Evolutionary conservation across 2,888 invertebrate species (phyloP).

Genomic region (Sphaerophoria taeniata): DNA sequence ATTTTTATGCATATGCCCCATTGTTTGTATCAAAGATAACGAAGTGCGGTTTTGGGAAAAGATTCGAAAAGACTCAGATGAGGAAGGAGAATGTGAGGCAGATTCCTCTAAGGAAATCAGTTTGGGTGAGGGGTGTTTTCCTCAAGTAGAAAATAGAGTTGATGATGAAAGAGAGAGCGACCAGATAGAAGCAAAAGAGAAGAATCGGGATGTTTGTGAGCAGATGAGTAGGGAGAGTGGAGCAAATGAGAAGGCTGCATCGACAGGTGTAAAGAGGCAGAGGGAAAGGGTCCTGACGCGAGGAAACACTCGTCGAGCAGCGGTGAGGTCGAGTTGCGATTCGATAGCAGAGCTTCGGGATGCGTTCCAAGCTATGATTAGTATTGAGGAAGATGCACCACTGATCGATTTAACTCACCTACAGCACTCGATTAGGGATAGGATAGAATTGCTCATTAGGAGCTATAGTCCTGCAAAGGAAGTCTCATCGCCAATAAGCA

Average conservation of each 20-base stretch:
- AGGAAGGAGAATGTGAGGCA: not conserved
- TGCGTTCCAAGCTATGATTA: slow-evolving; percentile 1
- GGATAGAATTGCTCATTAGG: slow-evolving; percentile 6
- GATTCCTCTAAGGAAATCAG: not conserved
- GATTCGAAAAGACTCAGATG: not conserved
- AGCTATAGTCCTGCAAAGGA: slow-evolving; percentile 20
- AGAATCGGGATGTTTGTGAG: no score
- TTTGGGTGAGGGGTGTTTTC: not conserved
- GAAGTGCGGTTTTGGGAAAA: slow-evolving; percentile 12
- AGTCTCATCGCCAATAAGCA: not conserved
- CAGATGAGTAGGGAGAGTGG: no score
- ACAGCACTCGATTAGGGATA: not conserved
- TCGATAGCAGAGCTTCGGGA: not conserved
- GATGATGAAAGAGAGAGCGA: no score
- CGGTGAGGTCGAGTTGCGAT: not conserved
- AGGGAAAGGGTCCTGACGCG: not conserved
- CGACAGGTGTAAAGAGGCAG: no score
- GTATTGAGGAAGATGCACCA: not conserved
- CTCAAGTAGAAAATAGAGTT: not conserved
- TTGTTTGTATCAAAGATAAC: slow-evolving; percentile 8
- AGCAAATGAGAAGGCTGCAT: not conserved
- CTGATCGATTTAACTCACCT: slow-evolving; percentile 2
- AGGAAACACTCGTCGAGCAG: not conserved
- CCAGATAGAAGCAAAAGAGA: no score
- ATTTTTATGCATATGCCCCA: no score